These are phyloP conservation scores for Mylabris sibirica DNA, from an alignment of 2,888 invertebrate genomes.

Conservation along the genomic window DNA sequence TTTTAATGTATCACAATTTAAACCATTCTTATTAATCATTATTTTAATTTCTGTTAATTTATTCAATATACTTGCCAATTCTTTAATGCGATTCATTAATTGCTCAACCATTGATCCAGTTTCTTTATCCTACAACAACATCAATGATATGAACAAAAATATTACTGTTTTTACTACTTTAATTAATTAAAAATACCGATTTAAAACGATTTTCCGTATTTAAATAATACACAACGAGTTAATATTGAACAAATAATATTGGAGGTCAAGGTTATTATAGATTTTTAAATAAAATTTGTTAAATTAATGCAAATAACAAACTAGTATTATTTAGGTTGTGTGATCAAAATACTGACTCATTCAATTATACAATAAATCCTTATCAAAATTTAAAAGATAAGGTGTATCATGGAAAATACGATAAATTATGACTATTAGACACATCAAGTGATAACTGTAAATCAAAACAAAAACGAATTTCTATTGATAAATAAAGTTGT, in stretches of 20 bases:
- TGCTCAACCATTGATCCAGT: constrained; percentile 48
- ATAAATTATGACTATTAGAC: too few relatives aligned
- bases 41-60: constrained; percentile 51
- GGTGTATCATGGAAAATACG: not conserved
- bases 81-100: constrained; percentile 59
- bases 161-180: not conserved
- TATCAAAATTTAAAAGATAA: not conserved
- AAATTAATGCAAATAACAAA: too few relatives aligned
- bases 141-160: not conserved
- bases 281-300: not conserved
- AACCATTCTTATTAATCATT: constrained; percentile 47
- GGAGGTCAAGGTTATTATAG: not conserved
- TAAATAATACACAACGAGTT: not conserved
- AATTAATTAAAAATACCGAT: not conserved
- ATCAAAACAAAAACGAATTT: too few relatives aligned
- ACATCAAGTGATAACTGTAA: too few relatives aligned
- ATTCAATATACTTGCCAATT: constrained; percentile 65
- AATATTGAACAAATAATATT: constrained; percentile 6
- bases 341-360: not conserved
- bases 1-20: constrained; percentile 50
- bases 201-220: not conserved
- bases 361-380: not conserved
- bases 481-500: too few relatives aligned
- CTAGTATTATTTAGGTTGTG: too few relatives aligned
- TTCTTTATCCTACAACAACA: constrained; percentile 36